Conservation (phyloP, 1,140 invertebrate species). For the Zaprionus africanus region DNA sequence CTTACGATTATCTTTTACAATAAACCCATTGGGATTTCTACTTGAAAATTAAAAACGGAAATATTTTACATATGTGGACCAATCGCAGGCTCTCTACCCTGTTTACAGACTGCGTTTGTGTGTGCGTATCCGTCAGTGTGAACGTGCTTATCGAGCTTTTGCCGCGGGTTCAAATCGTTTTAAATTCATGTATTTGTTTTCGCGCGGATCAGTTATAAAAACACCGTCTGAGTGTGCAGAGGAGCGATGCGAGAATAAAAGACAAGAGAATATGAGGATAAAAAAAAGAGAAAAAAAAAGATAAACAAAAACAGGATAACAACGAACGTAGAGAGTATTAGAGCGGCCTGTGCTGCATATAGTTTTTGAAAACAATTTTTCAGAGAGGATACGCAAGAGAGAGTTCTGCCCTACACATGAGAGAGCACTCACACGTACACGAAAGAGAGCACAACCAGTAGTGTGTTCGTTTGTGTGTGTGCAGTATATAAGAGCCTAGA, state of each 20-base stretch:
- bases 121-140: neutral
- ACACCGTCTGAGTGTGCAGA: neutral
- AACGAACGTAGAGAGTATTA: neutral
- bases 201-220: neutral
- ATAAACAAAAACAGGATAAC: neutral
- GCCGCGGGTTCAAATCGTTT: neutral
- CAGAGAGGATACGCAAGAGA: neutral
- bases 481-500: constrained; percentile 17
- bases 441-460: neutral
- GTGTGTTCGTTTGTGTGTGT: neutral
- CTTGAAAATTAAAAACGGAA: neutral
- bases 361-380: neutral
- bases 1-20: neutral
- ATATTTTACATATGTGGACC: neutral
- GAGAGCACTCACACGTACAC: neutral
- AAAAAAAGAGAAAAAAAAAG: neutral
- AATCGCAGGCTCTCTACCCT: neutral
- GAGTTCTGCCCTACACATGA: neutral
- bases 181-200: neutral
- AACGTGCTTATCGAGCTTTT: neutral
- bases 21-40: neutral
- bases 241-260: neutral
- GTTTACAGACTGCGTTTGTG: neutral
- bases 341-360: no score
- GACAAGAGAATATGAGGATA: neutral